phyloP scores from a whole-genome alignment of 2,888 invertebrate species.

The Monochamus alternatus region DNA sequence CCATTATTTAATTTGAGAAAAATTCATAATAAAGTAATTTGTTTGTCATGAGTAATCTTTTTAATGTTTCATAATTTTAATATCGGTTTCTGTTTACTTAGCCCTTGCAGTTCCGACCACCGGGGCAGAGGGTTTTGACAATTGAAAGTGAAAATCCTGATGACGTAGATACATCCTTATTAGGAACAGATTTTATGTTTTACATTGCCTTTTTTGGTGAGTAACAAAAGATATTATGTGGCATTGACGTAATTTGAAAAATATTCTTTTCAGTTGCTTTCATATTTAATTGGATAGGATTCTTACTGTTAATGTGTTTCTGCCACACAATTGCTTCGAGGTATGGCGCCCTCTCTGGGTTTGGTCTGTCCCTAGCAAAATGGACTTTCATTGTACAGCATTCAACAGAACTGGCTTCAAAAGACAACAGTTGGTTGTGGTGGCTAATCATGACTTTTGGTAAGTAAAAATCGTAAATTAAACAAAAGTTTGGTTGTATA shows the following conservation, averaged over 20 bases:
- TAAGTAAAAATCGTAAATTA: constrained; percentile 67
- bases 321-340: constrained; percentile 95
- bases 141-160: constrained; percentile 84
- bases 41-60: background rate
- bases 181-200: constrained; percentile 96
- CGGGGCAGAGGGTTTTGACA: constrained; percentile 75
- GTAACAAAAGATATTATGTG: constrained; percentile 45
- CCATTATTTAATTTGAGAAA: too few species aligned
- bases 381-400: constrained; percentile 96
- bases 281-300: constrained; percentile 97
- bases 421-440: constrained; percentile 94
- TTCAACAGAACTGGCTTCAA: constrained; percentile 88
- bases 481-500: background rate
- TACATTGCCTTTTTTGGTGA: constrained; percentile 91
- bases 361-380: constrained; percentile 93
- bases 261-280: constrained; percentile 82
- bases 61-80: background rate
- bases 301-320: constrained; percentile 92
- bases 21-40: background rate
- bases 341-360: constrained; percentile 93
- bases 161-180: constrained; percentile 85
- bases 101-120: constrained; percentile 61
- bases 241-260: background rate
- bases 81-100: constrained; percentile 41
- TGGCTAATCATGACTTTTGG: constrained; percentile 94